These are phyloP conservation scores for Adela reaumurella DNA, from an alignment of 2,888 invertebrate species.

Conservation along the genomic window DNA sequence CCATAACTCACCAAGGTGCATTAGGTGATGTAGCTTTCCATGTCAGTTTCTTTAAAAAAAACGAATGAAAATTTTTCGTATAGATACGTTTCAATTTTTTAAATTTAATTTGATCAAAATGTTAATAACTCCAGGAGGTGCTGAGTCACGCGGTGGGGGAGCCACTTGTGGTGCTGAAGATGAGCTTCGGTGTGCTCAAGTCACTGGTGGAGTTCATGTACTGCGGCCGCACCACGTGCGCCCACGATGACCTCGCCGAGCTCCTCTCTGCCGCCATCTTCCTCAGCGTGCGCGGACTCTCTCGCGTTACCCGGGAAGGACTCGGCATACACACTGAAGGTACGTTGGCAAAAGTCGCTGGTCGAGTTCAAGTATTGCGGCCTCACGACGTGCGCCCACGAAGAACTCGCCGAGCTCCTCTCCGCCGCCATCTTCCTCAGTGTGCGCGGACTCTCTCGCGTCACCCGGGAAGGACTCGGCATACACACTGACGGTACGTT, in stretches of 20 bases:
- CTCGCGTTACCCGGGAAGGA: conserved; percentile 54
- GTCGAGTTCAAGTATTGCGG: conserved; percentile 59
- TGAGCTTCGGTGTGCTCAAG: conserved; percentile 68
- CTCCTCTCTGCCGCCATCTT: conserved; percentile 67
- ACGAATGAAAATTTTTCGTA: background rate
- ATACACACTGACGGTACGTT: conserved; percentile 38
- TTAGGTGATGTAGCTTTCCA: too few relatives aligned
- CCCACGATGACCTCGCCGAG: conserved; percentile 65
- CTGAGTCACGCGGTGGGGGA: conserved; percentile 57
- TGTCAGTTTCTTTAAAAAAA: conserved; percentile 2
- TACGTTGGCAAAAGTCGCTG: too few relatives aligned
- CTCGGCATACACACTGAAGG: conserved; percentile 40
- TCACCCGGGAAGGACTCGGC: conserved; percentile 52
- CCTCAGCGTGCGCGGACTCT: conserved; percentile 63
- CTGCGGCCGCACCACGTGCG: conserved; percentile 68
- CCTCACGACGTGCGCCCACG: conserved; percentile 66
- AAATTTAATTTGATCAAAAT: too few relatives aligned
- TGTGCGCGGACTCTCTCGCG: conserved; percentile 50
- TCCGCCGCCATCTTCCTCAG: conserved; percentile 68
- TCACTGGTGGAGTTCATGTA: conserved; percentile 75
- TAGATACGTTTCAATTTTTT: conserved; percentile 7
- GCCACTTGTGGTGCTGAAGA: conserved; percentile 61
- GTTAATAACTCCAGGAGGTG: conserved; percentile 59
- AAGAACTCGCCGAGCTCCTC: conserved; percentile 64
- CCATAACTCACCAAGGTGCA: conserved; percentile 1